These are phyloP conservation scores for Philhelius pedissequus DNA, from an alignment of 2,888 invertebrate genomes.

Conservation along the genomic window DNA sequence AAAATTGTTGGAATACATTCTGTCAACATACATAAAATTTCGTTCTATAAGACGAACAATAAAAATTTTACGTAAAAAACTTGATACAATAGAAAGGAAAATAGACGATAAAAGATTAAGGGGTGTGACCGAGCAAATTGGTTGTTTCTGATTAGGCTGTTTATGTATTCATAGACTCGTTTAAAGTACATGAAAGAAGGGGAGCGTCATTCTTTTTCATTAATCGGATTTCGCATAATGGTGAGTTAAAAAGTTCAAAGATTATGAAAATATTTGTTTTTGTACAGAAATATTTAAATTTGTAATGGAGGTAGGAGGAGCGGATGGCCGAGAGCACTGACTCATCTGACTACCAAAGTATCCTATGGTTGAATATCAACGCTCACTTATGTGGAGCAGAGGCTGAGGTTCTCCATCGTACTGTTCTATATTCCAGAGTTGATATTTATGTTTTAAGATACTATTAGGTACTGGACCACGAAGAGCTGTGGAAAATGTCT, in stretches of 20 bases:
- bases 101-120: slow-evolving; percentile 2
- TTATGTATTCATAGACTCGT: slow-evolving; percentile 5
- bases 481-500: too few species aligned
- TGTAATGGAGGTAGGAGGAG: too few species aligned
- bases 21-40: not conserved
- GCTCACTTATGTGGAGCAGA: too few species aligned
- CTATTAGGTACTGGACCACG: too few species aligned
- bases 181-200: not conserved
- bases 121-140: slow-evolving; percentile 24
- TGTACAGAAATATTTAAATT: not conserved
- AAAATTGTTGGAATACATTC: not conserved
- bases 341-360: too few species aligned
- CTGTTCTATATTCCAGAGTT: too few species aligned
- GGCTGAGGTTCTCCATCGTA: too few species aligned
- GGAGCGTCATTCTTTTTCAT: slow-evolving; percentile 7
- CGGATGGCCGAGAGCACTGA: too few species aligned
- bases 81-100: not conserved
- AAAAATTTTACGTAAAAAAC: not conserved
- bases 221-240: slow-evolving; percentile 9
- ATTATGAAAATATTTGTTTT: not conserved
- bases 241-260: not conserved
- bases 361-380: too few species aligned
- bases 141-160: slow-evolving; percentile 25
- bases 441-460: too few species aligned
- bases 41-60: not conserved